These are phyloP conservation scores for Mungos mungo DNA, from an alignment of 2,113 vertebrate species.

Conservation along the genomic window DNA sequence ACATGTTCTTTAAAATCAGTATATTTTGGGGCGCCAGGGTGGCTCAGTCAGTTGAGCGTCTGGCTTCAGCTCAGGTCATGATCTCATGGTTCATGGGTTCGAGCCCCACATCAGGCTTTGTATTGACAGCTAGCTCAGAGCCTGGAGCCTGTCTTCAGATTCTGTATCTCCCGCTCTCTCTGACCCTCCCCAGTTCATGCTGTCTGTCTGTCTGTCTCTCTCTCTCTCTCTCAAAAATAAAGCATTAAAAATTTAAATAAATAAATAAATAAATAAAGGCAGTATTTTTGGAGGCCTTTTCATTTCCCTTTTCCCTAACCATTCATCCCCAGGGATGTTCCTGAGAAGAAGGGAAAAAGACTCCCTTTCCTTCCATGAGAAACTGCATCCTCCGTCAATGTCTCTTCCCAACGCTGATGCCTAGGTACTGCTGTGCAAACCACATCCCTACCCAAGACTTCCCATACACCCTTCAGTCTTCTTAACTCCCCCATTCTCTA, in stretches of 20 bases:
- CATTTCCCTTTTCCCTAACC: neutral
- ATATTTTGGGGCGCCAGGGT: no score
- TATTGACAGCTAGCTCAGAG: no score
- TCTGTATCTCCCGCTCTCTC: no score
- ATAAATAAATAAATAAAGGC: neutral
- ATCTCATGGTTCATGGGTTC: no score
- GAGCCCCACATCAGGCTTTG: no score
- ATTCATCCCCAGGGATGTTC: neutral
- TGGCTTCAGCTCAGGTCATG: no score
- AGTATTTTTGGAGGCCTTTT: neutral
- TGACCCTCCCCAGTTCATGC: no score
- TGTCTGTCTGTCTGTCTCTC: no score
- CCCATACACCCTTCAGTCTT: neutral
- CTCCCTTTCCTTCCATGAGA: neutral
- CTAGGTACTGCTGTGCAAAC: neutral
- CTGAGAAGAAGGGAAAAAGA: neutral
- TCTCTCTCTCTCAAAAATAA: no score
- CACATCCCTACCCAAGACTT: neutral
- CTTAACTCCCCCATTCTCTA: neutral
- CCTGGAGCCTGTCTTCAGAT: no score
- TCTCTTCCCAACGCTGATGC: neutral
- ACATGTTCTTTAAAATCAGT: neutral
- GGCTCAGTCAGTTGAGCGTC: no score
- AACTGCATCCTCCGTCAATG: neutral
- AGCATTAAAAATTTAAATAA: no score